Evolutionary conservation across 2,797 vertebrate genomes (phyloP), one percentile per base, ranked within the genome.

Genomic region (Trachurus trachurus): DNA sequence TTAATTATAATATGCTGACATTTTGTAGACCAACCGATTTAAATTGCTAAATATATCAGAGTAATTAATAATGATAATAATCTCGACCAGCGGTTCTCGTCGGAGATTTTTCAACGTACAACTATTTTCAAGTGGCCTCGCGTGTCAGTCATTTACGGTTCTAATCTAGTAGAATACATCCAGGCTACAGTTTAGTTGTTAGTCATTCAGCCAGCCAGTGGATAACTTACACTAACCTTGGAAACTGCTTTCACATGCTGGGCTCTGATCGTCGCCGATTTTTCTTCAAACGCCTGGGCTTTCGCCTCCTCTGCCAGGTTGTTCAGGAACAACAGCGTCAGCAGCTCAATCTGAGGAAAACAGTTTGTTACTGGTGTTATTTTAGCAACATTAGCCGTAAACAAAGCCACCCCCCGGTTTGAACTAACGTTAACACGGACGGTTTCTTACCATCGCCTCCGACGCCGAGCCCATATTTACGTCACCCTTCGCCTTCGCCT

Each of bases 261-360:
- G 47, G 91, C 87, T 91, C 95, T 95, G 86, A 99, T 96, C 19
- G 93, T 90, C 71, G 92, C 90, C 40, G 95, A 96, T 87, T 94
- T 98, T 34, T 93, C 95, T 67, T 96, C 96, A 89, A 96, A 96
- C 42, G 97, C 97, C 61, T 95, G 97, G 75, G 92, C 83, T 75
- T 95, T 96, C 15, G 96, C 93, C 90, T 98, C 97, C 86, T 97
- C 95, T 2, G 96, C 97, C 81, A 99, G 90, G 17, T 92, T 96
- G 76, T 88, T 96, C 13, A 99, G 65, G 91, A 98, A 97, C 26
- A 98, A 37, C 67, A 99, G 87, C 52, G 96, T 95, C 60, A 82
- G 93, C 80, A 99, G 94, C 80, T 98, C 96, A 54, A 98, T 87
- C 98, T 99, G 92, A 70, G 40, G 70, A 85, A 5, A 40, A 0